Base-by-base conservation (phyloP, 1,140 invertebrate genomes). In the Tetraneura akinire region DNA sequence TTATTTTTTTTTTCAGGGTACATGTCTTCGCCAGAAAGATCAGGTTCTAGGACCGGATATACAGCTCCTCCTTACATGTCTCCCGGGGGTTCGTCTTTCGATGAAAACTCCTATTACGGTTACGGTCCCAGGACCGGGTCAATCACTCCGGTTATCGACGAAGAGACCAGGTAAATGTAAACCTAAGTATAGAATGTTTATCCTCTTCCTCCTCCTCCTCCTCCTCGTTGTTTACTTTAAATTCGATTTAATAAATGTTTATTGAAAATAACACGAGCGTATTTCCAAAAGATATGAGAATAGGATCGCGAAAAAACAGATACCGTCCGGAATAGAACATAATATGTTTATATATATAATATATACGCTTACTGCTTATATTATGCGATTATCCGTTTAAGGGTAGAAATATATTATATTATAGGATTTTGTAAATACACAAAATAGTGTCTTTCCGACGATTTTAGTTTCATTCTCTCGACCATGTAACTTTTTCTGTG, bases 71-170 rank as follows among this genome's bases (percentile, higher is more conserved):
- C 82, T 18, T 74, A 82, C 37, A 74, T 74, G n/a, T 82, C 80
- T 4, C 80, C 82, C 3, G 74, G 82, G 1, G 64, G 71, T 29
- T 51, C 82, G 14, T 78, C 81, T 51, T 94, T 94, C 83, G 94
- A 96, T 84, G 94, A 95, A 84, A 92, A 93, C 0, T 95, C 95
- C 85, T 95, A 95, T 84, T 91, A 91, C 18, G 92, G 93, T 83
- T 94, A 92, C 84, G 88, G 88, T 0, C 87, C 90, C 0, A 86
- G 92, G 71, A 91, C 92, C 5, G 89, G 91, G 49, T 91, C 91
- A 5, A 93, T 94, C 53, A 94, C 94, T 11, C 93, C 95, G 0
- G 91, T 94, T 29, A 95, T 96, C 80, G 95, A 97, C 84, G 94
- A 96, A 85, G 95, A 97, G 87, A 89, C 94, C 66, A 92, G 92